Evolutionary conservation across 2,888 invertebrate species (phyloP).

Genomic region (Zelleria hepariella): DNA sequence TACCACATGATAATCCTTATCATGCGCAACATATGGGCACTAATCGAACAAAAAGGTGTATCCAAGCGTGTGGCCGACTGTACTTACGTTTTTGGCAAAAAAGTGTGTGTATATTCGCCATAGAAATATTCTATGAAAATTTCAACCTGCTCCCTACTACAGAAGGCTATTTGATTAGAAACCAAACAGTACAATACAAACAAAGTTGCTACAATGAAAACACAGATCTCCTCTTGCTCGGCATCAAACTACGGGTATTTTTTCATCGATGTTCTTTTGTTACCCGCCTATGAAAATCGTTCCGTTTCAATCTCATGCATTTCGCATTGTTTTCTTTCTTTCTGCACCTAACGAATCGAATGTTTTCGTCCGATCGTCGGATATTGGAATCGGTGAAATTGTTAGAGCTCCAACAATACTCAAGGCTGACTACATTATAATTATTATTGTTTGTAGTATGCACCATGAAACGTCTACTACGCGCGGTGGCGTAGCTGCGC

Average conservation of each 20-base stretch:
- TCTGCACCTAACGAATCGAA: constrained; percentile 62
- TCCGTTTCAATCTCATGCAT: constrained; percentile 46
- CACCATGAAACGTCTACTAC: neutral
- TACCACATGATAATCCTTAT: too few species aligned
- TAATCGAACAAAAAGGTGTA: too few species aligned
- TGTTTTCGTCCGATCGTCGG: constrained; percentile 49
- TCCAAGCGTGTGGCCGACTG: too few species aligned
- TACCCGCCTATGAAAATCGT: constrained; percentile 56
- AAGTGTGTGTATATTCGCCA: too few species aligned
- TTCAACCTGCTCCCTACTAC: neutral
- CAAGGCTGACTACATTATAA: too few species aligned
- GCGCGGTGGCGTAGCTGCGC: too few species aligned
- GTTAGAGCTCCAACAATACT: neutral
- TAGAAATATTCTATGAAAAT: too few species aligned
- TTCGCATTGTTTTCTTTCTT: constrained; percentile 61
- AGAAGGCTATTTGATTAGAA: neutral
- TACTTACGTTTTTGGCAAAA: too few species aligned
- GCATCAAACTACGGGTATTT: constrained; percentile 54
- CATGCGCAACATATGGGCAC: too few species aligned
- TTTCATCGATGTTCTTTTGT: constrained; percentile 58
- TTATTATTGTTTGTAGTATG: too few species aligned
- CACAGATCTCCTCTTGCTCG: neutral
- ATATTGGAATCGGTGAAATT: constrained; percentile 32
- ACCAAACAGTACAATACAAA: neutral
- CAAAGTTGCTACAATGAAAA: neutral